Conservation (phyloP, 1,140 invertebrate species). For the Campoletis sonorensis region DNA sequence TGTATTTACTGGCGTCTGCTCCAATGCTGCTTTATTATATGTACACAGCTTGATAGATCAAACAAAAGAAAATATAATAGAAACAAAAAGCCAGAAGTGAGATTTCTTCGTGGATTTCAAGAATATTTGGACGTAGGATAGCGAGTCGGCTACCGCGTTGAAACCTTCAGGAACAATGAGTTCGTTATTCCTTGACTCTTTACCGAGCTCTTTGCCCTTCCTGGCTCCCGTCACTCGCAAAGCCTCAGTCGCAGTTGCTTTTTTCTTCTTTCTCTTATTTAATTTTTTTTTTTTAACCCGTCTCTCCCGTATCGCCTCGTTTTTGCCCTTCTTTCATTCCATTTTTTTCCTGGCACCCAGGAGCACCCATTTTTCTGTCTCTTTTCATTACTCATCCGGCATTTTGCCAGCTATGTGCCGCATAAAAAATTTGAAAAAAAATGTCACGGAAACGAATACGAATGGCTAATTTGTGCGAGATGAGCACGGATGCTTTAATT, state of each 20-base stretch:
- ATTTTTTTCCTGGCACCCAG: not conserved
- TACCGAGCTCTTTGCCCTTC: constrained; percentile 9
- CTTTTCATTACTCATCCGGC: not conserved
- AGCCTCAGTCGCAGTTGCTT: not conserved
- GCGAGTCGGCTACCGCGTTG: constrained; percentile 18
- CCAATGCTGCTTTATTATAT: not conserved
- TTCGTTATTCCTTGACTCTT: constrained; percentile 44
- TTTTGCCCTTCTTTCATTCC: not conserved
- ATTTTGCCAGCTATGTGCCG: not conserved
- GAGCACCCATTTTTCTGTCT: not conserved
- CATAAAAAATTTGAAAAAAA: not conserved
- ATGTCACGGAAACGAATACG: no score
- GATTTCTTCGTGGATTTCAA: constrained; percentile 28
- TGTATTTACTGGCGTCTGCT: not conserved
- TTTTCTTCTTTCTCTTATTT: constrained; percentile 4
- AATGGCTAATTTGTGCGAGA: no score
- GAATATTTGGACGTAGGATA: constrained; percentile 38
- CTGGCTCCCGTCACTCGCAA: constrained; percentile 2
- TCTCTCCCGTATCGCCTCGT: not conserved
- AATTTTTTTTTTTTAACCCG: constrained; percentile 2
- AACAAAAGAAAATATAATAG: not conserved
- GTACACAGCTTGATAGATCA: not conserved
- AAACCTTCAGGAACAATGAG: constrained; percentile 47
- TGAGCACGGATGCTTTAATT: no score
- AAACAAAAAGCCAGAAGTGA: not conserved